phyloP scores from a whole-genome alignment of 2,113 vertebrate species.

The Phrynocephalus versicolor region DNA sequence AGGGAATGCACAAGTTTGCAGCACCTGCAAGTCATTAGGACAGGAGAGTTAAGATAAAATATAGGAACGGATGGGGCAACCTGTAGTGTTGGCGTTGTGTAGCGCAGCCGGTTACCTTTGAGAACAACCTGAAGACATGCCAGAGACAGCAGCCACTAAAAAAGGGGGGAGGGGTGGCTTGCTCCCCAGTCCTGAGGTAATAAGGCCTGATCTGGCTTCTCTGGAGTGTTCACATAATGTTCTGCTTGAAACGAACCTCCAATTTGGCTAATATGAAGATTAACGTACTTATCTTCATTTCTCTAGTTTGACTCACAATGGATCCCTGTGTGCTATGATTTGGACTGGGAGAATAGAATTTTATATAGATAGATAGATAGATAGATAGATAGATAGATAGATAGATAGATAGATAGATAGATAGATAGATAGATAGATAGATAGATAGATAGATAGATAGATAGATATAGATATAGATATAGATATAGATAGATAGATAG shows the following conservation, averaged over 20 bases:
- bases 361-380: too few species aligned
- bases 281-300: background rate
- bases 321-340: background rate
- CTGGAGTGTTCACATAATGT: background rate
- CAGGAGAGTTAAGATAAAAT: constrained; percentile 50
- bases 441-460: too few species aligned
- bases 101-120: constrained; percentile 13
- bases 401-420: too few species aligned
- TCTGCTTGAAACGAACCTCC: background rate
- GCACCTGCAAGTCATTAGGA: constrained; percentile 70
- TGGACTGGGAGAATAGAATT: background rate
- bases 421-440: too few species aligned
- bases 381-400: too few species aligned
- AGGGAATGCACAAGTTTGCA: constrained; percentile 57
- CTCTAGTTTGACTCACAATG: background rate
- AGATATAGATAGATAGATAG: too few species aligned
- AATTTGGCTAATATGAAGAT: background rate
- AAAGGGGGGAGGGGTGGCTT: background rate
- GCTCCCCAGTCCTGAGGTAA: background rate
- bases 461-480: too few species aligned
- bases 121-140: constrained; percentile 15
- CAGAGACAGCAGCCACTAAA: background rate
- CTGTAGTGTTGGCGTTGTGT: constrained; percentile 39
- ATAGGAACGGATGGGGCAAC: constrained; percentile 45
- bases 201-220: background rate